These are phyloP conservation scores for Irena cyanogastra DNA, from an alignment of 2,113 vertebrate species.

Conservation along the genomic window DNA sequence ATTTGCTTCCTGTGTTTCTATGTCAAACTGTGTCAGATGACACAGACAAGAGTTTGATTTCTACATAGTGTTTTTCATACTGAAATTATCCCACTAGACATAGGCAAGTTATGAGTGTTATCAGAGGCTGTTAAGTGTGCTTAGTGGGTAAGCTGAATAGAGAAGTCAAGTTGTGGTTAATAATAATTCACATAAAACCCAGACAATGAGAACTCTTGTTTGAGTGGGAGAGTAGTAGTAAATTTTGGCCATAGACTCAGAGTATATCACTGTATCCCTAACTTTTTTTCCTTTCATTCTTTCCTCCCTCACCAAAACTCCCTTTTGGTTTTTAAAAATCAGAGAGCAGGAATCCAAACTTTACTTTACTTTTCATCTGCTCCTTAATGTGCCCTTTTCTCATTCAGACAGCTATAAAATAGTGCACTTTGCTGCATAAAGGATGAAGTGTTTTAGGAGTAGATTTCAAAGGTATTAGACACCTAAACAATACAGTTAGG, in stretches of 20 bases:
- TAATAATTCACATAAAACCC: neutral
- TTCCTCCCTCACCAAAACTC: neutral
- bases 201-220: neutral
- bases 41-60: neutral
- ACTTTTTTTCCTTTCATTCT: neutral
- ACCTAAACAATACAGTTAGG: neutral
- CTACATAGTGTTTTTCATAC: neutral
- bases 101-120: neutral
- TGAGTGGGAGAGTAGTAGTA: neutral
- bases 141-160: neutral
- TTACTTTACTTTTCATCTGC: neutral
- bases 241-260: neutral
- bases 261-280: neutral
- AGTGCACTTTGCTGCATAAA: neutral
- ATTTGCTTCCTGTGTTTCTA: neutral
- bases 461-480: neutral
- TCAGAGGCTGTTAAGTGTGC: neutral
- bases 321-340: neutral
- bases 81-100: neutral
- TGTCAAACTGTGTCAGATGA: neutral
- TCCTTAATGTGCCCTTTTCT: neutral
- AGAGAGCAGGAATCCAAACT: neutral
- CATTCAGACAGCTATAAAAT: neutral
- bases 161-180: neutral
- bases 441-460: neutral